Evolutionary conservation across 2,113 vertebrate genomes (phyloP).

Genomic region (Lampris incognitus): DNA sequence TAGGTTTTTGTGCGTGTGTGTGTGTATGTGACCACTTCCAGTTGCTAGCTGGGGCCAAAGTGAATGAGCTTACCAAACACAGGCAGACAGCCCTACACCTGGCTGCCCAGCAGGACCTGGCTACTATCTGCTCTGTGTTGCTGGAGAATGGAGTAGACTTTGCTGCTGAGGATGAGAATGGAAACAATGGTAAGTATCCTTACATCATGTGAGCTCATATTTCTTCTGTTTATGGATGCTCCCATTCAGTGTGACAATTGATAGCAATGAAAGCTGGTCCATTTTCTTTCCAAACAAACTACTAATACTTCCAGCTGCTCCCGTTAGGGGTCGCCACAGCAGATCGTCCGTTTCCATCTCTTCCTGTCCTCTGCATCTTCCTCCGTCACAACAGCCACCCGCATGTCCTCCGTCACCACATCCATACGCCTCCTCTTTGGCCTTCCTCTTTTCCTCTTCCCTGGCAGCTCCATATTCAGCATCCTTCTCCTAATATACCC

Average conservation of each 20-base stretch:
- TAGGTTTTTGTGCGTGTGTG: not conserved
- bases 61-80: conserved; percentile 98
- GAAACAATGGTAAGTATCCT: conserved; percentile 89
- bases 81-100: conserved; percentile 96
- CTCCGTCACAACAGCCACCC: too few relatives aligned
- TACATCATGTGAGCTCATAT: not conserved
- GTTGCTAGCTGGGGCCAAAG: conserved; percentile 96
- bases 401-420: too few relatives aligned
- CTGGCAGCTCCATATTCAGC: too few relatives aligned
- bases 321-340: too few relatives aligned
- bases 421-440: too few relatives aligned
- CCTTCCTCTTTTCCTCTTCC: too few relatives aligned
- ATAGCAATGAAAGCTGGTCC: not conserved
- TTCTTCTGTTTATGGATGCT: not conserved
- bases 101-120: conserved; percentile 95
- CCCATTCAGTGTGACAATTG: not conserved
- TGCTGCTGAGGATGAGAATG: conserved; percentile 94
- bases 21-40: conserved; percentile 61
- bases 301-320: too few relatives aligned
- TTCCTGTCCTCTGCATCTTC: too few relatives aligned
- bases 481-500: too few relatives aligned
- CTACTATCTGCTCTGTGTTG: conserved; percentile 96
- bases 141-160: conserved; percentile 96
- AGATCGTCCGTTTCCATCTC: not conserved
- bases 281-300: not conserved